These are phyloP conservation scores for Crematogaster levior DNA, from an alignment of 2,888 invertebrate genomes.

Conservation along the genomic window DNA sequence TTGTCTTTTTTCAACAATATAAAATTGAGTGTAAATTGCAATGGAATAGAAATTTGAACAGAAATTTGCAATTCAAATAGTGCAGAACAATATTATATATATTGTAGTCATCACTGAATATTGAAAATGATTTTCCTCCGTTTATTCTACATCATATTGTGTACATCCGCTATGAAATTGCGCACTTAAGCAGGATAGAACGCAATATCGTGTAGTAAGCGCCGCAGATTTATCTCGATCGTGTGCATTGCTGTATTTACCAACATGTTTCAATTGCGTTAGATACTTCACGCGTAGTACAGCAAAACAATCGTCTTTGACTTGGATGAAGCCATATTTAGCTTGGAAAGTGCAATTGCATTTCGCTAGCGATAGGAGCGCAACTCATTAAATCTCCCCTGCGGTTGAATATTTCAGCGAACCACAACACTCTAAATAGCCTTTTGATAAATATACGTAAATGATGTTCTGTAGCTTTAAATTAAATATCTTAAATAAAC, in stretches of 20 bases:
- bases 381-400: constrained; percentile 44
- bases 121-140: constrained; percentile 29
- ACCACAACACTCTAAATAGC: background rate
- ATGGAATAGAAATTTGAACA: background rate
- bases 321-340: constrained; percentile 20
- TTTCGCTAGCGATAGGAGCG: constrained; percentile 8
- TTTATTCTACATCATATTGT: constrained; percentile 22
- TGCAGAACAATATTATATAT: background rate
- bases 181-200: constrained; percentile 30
- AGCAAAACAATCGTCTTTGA: constrained; percentile 48
- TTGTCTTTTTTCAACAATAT: constrained; percentile 9
- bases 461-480: background rate
- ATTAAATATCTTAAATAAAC: constrained; percentile 11
- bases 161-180: constrained; percentile 34
- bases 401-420: constrained; percentile 45
- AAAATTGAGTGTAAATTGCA: constrained; percentile 39
- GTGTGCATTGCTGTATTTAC: constrained; percentile 33
- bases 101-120: background rate
- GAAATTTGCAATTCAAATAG: constrained; percentile 30
- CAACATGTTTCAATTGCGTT: constrained; percentile 27
- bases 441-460: constrained; percentile 11
- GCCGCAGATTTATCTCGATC: constrained; percentile 48
- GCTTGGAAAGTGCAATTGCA: no score
- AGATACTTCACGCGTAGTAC: constrained; percentile 26
- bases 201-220: constrained; percentile 18